A percentile compares a stretch with the other conserved stretches of the same genome.
Conservation (phyloP, 92 coral and sea anemone species). For the Blastomussa wellsi region DNA sequence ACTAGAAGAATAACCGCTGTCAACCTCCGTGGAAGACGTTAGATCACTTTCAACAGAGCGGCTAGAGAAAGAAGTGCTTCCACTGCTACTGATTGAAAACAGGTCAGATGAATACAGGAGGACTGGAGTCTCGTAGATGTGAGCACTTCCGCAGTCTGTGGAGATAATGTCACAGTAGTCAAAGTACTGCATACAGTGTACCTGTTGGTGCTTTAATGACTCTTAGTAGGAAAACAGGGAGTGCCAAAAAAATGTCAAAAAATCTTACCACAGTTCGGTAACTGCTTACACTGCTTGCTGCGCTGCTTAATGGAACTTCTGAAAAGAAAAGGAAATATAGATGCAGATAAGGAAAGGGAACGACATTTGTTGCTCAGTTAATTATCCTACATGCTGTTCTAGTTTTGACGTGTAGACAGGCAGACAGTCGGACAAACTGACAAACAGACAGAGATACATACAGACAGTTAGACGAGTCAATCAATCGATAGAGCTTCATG, state of each 20-base stretch:
- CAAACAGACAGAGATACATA: background rate
- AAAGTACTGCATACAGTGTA: background rate
- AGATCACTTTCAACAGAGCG: slow-evolving; percentile 71
- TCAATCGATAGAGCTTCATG: background rate
- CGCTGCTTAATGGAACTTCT: slow-evolving; percentile 13
- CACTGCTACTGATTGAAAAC: slow-evolving; percentile 30
- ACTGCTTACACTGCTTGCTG: slow-evolving; percentile 22
- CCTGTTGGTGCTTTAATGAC: background rate
- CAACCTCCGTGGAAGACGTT: slow-evolving; percentile 66
- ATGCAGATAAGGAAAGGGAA: no score
- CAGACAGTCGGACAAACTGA: background rate
- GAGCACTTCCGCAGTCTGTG: slow-evolving; percentile 72
- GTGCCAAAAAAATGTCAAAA: no score
- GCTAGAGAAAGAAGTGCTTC: slow-evolving; percentile 46
- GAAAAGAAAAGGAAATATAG: background rate
- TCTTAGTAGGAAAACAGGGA: no score
- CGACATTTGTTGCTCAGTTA: no score
- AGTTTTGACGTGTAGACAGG: no score
- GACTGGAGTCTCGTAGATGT: slow-evolving; percentile 73
- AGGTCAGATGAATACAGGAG: slow-evolving; percentile 41
- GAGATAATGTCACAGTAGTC: background rate
- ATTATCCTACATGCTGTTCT: no score
- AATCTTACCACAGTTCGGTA: slow-evolving; percentile 55
- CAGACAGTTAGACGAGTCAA: background rate
- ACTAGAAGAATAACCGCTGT: slow-evolving; percentile 88